Conservation (phyloP, 2,113 vertebrate species). For the Grus americana region DNA sequence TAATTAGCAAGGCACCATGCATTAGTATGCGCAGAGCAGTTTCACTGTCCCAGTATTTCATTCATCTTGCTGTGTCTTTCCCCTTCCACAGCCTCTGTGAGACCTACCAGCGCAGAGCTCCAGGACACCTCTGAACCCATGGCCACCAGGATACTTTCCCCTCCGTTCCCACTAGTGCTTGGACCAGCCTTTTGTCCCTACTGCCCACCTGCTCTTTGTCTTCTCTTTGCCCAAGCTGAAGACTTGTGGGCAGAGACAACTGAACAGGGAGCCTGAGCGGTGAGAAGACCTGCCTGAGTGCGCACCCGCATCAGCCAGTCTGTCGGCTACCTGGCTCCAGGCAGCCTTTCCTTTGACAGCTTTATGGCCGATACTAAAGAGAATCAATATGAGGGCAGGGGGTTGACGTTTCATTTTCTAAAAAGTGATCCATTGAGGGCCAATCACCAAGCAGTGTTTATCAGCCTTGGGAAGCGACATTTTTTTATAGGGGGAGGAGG, state of each 20-base stretch:
- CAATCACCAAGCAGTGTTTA: constrained; percentile 78
- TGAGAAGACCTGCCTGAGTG: constrained; percentile 38
- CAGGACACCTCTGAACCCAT: not conserved
- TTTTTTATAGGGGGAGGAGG: constrained; percentile 63
- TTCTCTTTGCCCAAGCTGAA: not conserved
- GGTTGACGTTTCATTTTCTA: constrained; percentile 87
- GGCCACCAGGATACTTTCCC: not conserved
- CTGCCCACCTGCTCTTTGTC: not conserved
- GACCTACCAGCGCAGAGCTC: not conserved
- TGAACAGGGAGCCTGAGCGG: not conserved
- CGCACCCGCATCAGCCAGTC: not conserved
- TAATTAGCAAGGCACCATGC: not conserved
- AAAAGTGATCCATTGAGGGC: constrained; percentile 82
- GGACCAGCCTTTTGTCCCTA: not conserved
- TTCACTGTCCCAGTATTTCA: not conserved
- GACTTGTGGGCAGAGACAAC: not conserved
- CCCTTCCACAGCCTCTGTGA: not conserved
- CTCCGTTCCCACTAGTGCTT: not conserved
- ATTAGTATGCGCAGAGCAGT: not conserved
- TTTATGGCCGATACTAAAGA: constrained; percentile 80
- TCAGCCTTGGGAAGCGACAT: constrained; percentile 74
- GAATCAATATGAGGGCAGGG: constrained; percentile 81
- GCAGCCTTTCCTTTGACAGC: constrained; percentile 74
- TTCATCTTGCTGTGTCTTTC: not conserved
- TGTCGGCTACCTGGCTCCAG: constrained; percentile 75